Evolutionary conservation across 1,140 invertebrate species (phyloP).

Genomic region (Aphis gossypii): DNA sequence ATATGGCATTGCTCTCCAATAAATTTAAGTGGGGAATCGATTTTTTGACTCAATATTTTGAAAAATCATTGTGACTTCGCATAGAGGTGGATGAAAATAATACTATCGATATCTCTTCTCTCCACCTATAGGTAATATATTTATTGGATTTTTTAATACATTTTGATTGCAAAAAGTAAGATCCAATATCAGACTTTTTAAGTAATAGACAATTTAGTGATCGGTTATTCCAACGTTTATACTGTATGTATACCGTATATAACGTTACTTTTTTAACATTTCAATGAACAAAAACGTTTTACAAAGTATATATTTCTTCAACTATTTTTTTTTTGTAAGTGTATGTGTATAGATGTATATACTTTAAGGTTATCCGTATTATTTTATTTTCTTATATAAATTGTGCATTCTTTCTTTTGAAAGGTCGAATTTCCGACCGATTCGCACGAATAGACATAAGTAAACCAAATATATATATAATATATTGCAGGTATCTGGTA

Average conservation of each 20-base stretch:
- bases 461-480: neutral
- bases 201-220: conserved; percentile 4
- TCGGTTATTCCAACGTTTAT: neutral
- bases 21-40: neutral
- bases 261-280: neutral
- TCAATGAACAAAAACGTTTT: conserved; percentile 14
- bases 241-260: neutral
- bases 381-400: conserved; percentile 30
- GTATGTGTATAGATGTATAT: neutral
- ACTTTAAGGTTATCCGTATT: neutral
- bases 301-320: neutral
- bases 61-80: neutral
- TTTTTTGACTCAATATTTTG: neutral
- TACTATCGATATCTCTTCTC: neutral
- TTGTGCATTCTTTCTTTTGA: neutral
- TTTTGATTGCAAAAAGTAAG: neutral
- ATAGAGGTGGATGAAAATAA: neutral
- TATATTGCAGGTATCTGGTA: neutral
- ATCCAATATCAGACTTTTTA: neutral
- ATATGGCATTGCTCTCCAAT: neutral
- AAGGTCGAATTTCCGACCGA: conserved; percentile 16
- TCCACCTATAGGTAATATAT: neutral
- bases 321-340: too few relatives aligned
- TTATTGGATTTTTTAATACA: neutral
- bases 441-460: conserved; percentile 15